Percentiles rank a stretch among this genome's conserved stretches.
These are phyloP conservation scores for Glareola pratincola DNA, from an alignment of 2,113 vertebrate genomes.

Conservation along the genomic window DNA sequence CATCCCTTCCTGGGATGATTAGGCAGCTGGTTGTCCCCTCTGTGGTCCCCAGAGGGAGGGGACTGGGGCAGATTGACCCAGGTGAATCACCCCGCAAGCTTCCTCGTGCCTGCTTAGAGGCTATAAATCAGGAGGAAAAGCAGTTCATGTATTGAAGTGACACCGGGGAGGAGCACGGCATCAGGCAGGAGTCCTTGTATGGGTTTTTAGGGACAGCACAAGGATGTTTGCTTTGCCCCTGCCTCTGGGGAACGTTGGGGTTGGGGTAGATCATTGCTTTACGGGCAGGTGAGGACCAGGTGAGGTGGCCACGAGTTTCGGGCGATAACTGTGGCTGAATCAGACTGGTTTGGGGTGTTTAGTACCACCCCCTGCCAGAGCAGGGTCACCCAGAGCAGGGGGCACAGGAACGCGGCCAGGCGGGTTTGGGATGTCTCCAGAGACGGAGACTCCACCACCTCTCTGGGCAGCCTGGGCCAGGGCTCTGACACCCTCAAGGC, in stretches of 20 bases:
- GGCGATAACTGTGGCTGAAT: background rate
- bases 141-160: too few relatives aligned
- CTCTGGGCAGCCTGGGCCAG: too few relatives aligned
- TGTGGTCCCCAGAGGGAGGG: background rate
- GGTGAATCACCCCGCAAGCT: background rate
- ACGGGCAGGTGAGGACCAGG: background rate
- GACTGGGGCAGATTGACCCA: background rate
- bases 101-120: background rate
- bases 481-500: too few relatives aligned
- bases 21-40: background rate
- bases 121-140: background rate
- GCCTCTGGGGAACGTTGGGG: background rate
- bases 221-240: background rate
- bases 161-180: accelerated
- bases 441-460: too few relatives aligned
- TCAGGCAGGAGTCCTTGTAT: background rate
- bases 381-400: too few relatives aligned
- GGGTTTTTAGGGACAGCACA: background rate
- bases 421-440: too few relatives aligned
- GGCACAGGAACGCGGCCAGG: too few relatives aligned
- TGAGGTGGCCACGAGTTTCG: background rate
- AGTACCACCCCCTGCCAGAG: too few relatives aligned
- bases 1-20: background rate
- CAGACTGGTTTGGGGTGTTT: too few relatives aligned
- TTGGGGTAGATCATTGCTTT: background rate